These are phyloP conservation scores for Heliconius ismenius DNA, from an alignment of 2,888 invertebrate genomes.

Conservation along the genomic window DNA sequence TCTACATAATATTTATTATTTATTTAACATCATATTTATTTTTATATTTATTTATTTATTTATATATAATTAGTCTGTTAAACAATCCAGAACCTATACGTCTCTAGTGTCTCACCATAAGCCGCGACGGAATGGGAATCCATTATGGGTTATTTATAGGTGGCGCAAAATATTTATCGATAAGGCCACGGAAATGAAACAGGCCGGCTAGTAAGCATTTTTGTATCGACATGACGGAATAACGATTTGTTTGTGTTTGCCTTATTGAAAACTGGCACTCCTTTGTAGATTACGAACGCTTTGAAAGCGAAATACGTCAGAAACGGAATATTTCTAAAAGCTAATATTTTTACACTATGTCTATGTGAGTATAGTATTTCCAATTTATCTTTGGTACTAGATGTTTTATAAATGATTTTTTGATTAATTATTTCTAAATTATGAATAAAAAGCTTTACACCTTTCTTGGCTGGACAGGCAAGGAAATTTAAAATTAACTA, in stretches of 20 bases:
- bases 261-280: conserved; percentile 28
- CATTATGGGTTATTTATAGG: conserved; percentile 80
- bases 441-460: no score
- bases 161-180: conserved; percentile 79
- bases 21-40: no score
- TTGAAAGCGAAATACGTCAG: conserved; percentile 5
- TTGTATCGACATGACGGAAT: conserved; percentile 43
- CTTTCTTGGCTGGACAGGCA: no score
- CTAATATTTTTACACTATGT: not conserved
- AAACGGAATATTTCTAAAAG: not conserved
- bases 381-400: no score
- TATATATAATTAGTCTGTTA: not conserved
- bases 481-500: no score
- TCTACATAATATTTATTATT: no score
- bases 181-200: conserved; percentile 73
- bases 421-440: no score
- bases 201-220: conserved; percentile 42
- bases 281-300: conserved; percentile 9
- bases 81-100: conserved; percentile 29
- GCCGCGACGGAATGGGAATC: conserved; percentile 66
- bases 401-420: no score
- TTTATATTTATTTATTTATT: no score
- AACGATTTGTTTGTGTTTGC: conserved; percentile 37
- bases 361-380: not conserved
- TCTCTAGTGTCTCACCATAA: conserved; percentile 45